Percentiles rank a stretch among this genome's conserved stretches.
Conservation (phyloP, 2,113 vertebrate species). For the Atherinomorus stipes region DNA sequence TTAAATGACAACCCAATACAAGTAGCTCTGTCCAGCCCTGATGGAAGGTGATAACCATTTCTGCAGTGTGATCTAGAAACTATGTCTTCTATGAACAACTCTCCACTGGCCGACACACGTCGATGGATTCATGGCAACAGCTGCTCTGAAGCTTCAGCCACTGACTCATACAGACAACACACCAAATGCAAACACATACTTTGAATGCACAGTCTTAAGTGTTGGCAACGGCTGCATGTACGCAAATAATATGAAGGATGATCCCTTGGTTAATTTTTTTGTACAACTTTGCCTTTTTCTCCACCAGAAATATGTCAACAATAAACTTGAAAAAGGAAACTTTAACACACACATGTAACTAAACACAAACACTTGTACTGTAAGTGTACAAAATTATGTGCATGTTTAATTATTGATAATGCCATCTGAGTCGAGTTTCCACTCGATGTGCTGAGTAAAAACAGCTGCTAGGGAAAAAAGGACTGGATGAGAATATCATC, state of each 20-base stretch:
- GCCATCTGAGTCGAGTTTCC: conserved; percentile 37
- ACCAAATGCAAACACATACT: conserved; percentile 13
- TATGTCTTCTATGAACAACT: conserved; percentile 32
- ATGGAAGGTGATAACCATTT: conserved; percentile 41
- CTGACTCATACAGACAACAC: conserved; percentile 13
- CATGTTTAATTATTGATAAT: conserved; percentile 10
- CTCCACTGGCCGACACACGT: conserved; percentile 12
- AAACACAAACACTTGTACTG: not conserved
- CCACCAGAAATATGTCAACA: not conserved
- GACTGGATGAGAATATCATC: conserved; percentile 32
- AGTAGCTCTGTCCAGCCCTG: conserved; percentile 34
- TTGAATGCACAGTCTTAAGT: not conserved
- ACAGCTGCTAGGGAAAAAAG: conserved; percentile 9
- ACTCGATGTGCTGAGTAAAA: conserved; percentile 30
- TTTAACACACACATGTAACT: not conserved
- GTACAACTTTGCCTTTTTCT: conserved; percentile 17
- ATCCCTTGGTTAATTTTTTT: not conserved
- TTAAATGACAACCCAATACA: conserved; percentile 30
- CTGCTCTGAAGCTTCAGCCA: conserved; percentile 47
- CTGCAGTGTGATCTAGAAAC: conserved; percentile 14
- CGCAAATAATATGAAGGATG: conserved; percentile 3
- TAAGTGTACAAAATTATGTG: not conserved
- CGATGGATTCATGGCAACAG: conserved; percentile 47
- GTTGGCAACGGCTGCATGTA: not conserved
- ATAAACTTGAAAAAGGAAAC: not conserved